Conservation (phyloP, 2,888 invertebrate genomes). For the Pedicia rivosa region DNA sequence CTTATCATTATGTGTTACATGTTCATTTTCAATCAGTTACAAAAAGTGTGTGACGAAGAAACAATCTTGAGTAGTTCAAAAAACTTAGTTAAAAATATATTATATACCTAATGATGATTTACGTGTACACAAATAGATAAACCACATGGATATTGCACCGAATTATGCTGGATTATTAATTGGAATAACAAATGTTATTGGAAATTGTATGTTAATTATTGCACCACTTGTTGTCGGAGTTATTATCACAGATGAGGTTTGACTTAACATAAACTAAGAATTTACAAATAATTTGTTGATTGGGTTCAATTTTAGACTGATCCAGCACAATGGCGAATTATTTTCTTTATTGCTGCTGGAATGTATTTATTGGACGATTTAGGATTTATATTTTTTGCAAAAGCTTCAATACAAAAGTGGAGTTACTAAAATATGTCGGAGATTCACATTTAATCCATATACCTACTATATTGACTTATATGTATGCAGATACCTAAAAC, state of each 20-base stretch:
- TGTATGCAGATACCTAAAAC: no score
- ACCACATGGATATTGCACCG: slow-evolving; percentile 72
- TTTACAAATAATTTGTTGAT: slow-evolving; percentile 10
- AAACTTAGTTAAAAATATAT: no score
- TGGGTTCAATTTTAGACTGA: slow-evolving; percentile 34
- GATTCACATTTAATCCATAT: no score
- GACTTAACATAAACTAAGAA: slow-evolving; percentile 27
- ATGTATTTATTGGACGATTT: slow-evolving; percentile 53
- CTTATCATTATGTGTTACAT: no score
- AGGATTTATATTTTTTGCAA: slow-evolving; percentile 51
- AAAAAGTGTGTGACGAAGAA: no score
- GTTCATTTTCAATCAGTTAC: no score
- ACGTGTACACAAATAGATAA: no score
- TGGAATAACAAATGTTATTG: slow-evolving; percentile 70
- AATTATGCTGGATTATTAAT: slow-evolving; percentile 70
- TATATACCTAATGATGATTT: no score
- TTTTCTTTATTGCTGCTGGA: slow-evolving; percentile 56
- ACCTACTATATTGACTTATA: no score
- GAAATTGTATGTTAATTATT: slow-evolving; percentile 61
- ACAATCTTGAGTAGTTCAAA: no score
- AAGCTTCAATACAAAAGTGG: slow-evolving; percentile 52
- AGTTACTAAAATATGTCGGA: no score
- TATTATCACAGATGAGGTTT: slow-evolving; percentile 52
- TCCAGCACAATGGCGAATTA: slow-evolving; percentile 50
- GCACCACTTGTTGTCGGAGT: slow-evolving; percentile 58